Percentiles rank a stretch among this genome's conserved stretches.
These are phyloP conservation scores for Sesia bembeciformis DNA, from an alignment of 2,888 invertebrate species.

Conservation along the genomic window DNA sequence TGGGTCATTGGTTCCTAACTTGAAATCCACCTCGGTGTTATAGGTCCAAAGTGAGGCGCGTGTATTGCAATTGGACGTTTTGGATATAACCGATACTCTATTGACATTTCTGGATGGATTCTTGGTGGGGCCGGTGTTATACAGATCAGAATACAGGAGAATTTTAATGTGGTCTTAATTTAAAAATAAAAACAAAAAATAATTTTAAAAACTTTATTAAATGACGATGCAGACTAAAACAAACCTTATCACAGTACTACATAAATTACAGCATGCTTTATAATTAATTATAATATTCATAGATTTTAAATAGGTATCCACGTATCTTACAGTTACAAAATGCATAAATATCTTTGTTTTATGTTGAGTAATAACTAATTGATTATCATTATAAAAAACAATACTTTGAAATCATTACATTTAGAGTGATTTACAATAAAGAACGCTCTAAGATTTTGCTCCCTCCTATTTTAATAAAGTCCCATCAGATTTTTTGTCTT, in stretches of 20 bases:
- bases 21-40: too few species aligned
- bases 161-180: slow-evolving; percentile 22
- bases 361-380: background rate
- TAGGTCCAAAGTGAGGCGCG: too few species aligned
- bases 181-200: slow-evolving; percentile 3
- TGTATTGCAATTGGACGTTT: too few species aligned
- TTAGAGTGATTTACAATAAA: too few species aligned
- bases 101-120: too few species aligned
- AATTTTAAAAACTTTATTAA: slow-evolving; percentile 30
- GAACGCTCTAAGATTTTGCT: too few species aligned
- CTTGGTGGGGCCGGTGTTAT: too few species aligned
- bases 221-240: slow-evolving; percentile 34
- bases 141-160: slow-evolving; percentile 26
- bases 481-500: too few species aligned
- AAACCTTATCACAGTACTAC: slow-evolving; percentile 48
- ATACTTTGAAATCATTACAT: too few species aligned
- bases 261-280: background rate
- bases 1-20: too few species aligned
- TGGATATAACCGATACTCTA: too few species aligned
- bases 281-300: slow-evolving; percentile 15
- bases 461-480: too few species aligned
- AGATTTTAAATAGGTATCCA: slow-evolving; percentile 3
- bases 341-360: slow-evolving; percentile 7
- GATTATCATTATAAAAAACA: background rate
- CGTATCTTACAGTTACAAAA: slow-evolving; percentile 6